Conservation (phyloP, 2,888 invertebrate genomes). For the Aromia moschata region DNA sequence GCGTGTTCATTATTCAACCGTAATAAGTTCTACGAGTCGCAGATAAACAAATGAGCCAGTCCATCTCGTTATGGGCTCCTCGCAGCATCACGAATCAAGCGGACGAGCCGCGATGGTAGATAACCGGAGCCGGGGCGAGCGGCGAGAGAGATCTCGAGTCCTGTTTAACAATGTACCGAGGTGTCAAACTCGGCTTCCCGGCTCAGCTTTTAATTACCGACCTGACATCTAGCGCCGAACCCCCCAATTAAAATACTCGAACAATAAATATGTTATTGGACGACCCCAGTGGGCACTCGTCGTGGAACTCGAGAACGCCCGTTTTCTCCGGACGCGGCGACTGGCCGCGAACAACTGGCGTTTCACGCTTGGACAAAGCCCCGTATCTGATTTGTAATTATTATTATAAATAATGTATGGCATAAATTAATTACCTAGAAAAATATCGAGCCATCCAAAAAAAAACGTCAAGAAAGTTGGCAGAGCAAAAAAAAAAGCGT, state of each 20-base stretch:
- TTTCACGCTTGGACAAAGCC: slow-evolving; percentile 28
- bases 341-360: slow-evolving; percentile 29
- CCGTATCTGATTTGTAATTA: slow-evolving; percentile 32
- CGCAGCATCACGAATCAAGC: slow-evolving; percentile 58
- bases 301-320: slow-evolving; percentile 34
- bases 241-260: slow-evolving; percentile 61
- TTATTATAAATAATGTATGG: slow-evolving; percentile 30
- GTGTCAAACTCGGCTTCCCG: slow-evolving; percentile 63
- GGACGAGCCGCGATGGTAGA: slow-evolving; percentile 52
- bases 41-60: slow-evolving; percentile 62
- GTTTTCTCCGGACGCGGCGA: slow-evolving; percentile 38
- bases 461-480: too few species aligned
- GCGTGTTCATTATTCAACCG: slow-evolving; percentile 60
- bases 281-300: slow-evolving; percentile 43
- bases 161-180: slow-evolving; percentile 61
- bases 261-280: slow-evolving; percentile 59
- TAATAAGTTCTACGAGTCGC: slow-evolving; percentile 58
- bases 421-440: too few species aligned
- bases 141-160: slow-evolving; percentile 28
- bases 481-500: too few species aligned
- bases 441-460: too few species aligned
- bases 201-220: slow-evolving; percentile 62
- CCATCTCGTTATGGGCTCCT: slow-evolving; percentile 57
- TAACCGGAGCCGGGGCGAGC: slow-evolving; percentile 51
- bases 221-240: slow-evolving; percentile 62